Base-by-base conservation (phyloP, 2,797 vertebrate species). In the Paguma larvata region DNA sequence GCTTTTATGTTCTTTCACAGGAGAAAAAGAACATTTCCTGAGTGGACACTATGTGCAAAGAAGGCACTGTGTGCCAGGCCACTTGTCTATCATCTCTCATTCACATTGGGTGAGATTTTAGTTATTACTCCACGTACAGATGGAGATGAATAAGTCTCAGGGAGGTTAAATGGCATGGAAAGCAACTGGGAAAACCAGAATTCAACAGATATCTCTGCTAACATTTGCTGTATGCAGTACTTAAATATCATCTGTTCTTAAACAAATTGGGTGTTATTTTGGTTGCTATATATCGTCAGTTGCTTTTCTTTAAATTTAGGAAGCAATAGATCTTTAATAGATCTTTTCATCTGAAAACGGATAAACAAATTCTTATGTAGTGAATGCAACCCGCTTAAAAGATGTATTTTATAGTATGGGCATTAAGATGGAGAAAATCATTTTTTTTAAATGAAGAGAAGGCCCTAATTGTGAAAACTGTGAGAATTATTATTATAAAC, bases 321-420 rank as follows among this genome's bases (percentile, higher is more conserved):
- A 92, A 59, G 77, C 30, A 0, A 63, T 5, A 38, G 32, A 7
- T 4, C n/a, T 91, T 95, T 89, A 85, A 44, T 59, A 96, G 30
- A 88, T 38, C 12, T 79, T 90, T 85, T 77, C 38, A 63, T 63
- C 19, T 78, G 10, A 82, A 23, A 91, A 89, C 72, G 1, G 38
- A 85, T 63, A 75, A 91, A 72, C 0, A 95, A 34, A 91, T 89
- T 94, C 5, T 44, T 84, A 87, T 2, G 2, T 77, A n/a, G 51
- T 32, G 65, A 80, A 77, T 79, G 3, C 12, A 87, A 83, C 67
- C 92, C 88, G 10, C 1, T 82, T 68, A 95, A 88, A n/a, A 95
- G n/a, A 14, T 44, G 3, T 32, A 75, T 83, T 46, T 85, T 23
- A 77, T 75, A 85, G 82, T 38, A 63, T 25, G 6, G 23, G 1